These are phyloP conservation scores for Macropodus opercularis DNA, from an alignment of 2,797 vertebrate species.

Conservation along the genomic window DNA sequence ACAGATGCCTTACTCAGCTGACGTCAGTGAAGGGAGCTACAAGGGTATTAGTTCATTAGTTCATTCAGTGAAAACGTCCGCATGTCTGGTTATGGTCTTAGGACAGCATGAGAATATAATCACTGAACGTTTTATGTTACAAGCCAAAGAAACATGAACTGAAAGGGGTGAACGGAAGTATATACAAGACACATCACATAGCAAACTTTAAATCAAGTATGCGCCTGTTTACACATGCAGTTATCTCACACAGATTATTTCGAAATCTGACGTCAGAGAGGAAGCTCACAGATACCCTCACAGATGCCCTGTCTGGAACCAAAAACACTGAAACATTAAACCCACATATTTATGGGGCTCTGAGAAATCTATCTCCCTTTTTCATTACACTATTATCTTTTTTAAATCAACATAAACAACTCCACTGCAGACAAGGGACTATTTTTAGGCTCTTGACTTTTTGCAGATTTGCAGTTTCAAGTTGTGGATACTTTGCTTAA, in stretches of 20 bases:
- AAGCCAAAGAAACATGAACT: not conserved
- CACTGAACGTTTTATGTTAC: not conserved
- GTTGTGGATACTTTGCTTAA: not conserved
- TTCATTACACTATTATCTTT: not conserved
- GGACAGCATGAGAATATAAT: not conserved
- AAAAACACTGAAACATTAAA: not conserved
- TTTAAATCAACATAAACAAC: not conserved
- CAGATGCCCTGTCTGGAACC: not conserved
- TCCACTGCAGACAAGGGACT: not conserved
- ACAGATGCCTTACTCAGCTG: slow-evolving; percentile 38
- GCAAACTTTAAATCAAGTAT: not conserved
- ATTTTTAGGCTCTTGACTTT: no score
- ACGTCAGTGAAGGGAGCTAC: slow-evolving; percentile 19
- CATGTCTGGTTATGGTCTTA: slow-evolving; percentile 4
- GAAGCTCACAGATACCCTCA: not conserved
- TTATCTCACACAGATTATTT: slow-evolving; percentile 11
- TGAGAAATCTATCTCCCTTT: not conserved
- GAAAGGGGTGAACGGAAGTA: not conserved
- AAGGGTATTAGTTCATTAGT: slow-evolving; percentile 22
- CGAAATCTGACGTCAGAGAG: slow-evolving; percentile 1
- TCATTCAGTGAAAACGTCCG: slow-evolving; percentile 13
- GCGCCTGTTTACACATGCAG: not conserved
- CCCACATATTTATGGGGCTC: not conserved
- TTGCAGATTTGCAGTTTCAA: no score
- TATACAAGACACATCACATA: not conserved